phyloP scores from a whole-genome alignment of 1,140 invertebrate genomes.

The Drosophila nikananu region DNA sequence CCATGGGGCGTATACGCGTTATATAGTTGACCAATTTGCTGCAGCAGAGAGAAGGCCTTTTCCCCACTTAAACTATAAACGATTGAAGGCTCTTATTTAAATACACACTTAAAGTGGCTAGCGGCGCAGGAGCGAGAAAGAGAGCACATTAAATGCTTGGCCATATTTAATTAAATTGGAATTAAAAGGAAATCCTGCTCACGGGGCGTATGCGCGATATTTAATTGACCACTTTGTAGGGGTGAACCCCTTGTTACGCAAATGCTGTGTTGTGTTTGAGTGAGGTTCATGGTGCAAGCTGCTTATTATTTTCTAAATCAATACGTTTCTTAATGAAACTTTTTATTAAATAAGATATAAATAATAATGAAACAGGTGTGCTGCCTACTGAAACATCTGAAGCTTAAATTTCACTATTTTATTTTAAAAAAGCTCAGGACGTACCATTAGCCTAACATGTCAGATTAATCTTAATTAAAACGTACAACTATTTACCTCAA shows the following conservation, averaged over 20 bases:
- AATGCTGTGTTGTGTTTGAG: background rate
- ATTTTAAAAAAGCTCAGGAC: background rate
- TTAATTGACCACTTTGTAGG: conserved; percentile 59
- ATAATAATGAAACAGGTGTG: background rate
- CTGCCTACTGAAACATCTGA: background rate
- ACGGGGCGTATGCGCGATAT: conserved; percentile 66
- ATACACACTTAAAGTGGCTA: conserved; percentile 26
- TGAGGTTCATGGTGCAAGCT: background rate
- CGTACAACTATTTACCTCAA: background rate
- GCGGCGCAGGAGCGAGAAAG: no score
- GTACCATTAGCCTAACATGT: background rate
- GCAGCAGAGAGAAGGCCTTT: background rate
- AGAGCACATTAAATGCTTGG: conserved; percentile 17
- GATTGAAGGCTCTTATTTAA: conserved; percentile 34
- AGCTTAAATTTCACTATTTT: background rate
- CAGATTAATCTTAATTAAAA: conserved; percentile 19
- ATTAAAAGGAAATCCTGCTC: conserved; percentile 44
- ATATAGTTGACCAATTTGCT: conserved; percentile 47
- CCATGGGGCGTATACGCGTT: conserved; percentile 43
- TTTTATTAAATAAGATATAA: background rate
- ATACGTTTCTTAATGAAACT: background rate
- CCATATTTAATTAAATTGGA: conserved; percentile 51
- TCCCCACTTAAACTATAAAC: conserved; percentile 24
- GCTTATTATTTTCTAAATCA: background rate
- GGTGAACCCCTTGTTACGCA: conserved; percentile 3